Evolutionary conservation across 2,888 invertebrate species (phyloP), one percentile per base, ranked within the genome.

Genomic region (Ypsolopha sequella): DNA sequence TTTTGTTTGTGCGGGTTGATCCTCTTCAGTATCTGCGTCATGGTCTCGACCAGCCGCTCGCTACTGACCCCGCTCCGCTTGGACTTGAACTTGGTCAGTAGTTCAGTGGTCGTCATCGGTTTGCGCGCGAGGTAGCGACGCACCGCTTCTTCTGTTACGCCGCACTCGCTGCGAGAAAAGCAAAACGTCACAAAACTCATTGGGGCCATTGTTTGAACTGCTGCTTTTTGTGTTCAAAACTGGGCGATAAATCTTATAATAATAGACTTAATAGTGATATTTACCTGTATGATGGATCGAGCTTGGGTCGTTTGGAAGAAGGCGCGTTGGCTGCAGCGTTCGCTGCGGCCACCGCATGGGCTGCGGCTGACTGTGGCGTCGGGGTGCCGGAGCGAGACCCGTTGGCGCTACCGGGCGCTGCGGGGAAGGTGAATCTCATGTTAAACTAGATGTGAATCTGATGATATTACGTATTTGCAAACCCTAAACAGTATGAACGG

Each of bases 101-200:
- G 87, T 70, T 99, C 98, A 0, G 96, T 98, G 0, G 98, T 95
- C 0, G 99, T 99, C 94, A 99, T 97, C 0, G 99, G 99, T 69
- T 99, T 99, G 8, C 99, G 91, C 76, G 95, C 94, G 36, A 99
- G 86, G 80, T 99, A 99, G 11, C 98, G 91, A 2, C 98, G 89
- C 6, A 99, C 97, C 0, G 96, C 95, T 64, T 98, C 98, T 72
- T 98, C 98, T 0, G 96, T 96, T 39, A 97, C 96, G 50, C 95
- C 95, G 69, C 94, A 94, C 62, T 95, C 95, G 68, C 93, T 94
- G 70, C 41, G 86, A 84, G 51, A 48, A 52, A 57, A 48, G 24
- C 24, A 24, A 3, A 2, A 3, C 24, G 24, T 24, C 24, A 24
- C 2, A 24, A 24, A 24, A 6, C n/a, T n/a, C 44, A 34, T 49